phyloP scores from a whole-genome alignment of 2,888 invertebrate genomes.

The Fissipunctia ypsillon region DNA sequence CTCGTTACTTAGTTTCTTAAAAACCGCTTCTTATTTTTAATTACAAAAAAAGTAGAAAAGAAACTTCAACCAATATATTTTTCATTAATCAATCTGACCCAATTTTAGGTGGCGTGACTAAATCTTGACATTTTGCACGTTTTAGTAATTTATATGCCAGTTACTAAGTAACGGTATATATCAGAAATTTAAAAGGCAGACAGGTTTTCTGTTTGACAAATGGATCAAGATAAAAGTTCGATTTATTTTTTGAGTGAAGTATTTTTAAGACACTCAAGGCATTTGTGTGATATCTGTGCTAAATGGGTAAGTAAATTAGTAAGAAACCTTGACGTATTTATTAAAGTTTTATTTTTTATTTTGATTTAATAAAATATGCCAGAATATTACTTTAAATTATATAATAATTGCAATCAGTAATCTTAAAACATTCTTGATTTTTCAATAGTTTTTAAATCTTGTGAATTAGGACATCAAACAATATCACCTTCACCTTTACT shows the following conservation, averaged over 20 bases:
- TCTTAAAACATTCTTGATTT: background rate
- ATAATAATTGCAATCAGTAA: background rate
- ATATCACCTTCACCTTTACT: background rate
- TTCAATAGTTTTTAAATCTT: background rate
- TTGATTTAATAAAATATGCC: background rate
- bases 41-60: conserved; percentile 33
- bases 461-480: background rate
- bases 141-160: conserved; percentile 52
- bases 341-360: too few relatives aligned
- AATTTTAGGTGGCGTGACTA: conserved; percentile 59
- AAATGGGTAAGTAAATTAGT: background rate
- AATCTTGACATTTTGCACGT: conserved; percentile 49
- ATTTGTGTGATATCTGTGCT: background rate
- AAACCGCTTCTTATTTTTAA: conserved; percentile 52
- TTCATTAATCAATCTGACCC: conserved; percentile 63
- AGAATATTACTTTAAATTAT: background rate
- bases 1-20: conserved; percentile 50
- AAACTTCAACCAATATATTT: conserved; percentile 43
- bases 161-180: conserved; percentile 58
- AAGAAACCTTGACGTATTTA: background rate
- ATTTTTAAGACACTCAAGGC: background rate
- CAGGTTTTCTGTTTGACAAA: conserved; percentile 32
- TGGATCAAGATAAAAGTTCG: conserved; percentile 9
- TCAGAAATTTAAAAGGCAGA: conserved; percentile 42
- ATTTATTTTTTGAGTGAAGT: conserved; percentile 9